Conservation (phyloP, 2,113 vertebrate species). For the Oreochromis tanganicae region DNA sequence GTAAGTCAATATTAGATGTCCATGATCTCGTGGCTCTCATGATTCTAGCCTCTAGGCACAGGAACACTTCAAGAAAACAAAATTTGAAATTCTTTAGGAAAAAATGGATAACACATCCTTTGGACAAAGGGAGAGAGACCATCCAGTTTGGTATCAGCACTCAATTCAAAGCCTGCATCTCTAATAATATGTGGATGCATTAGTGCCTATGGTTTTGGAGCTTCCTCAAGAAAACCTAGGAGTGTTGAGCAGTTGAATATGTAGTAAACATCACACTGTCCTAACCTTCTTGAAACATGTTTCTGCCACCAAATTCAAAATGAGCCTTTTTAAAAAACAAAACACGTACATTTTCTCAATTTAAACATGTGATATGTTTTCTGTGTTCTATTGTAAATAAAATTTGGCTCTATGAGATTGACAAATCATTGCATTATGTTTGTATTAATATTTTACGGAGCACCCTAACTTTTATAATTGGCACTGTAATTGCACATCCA, state of each 20-base stretch:
- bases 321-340: too few relatives aligned
- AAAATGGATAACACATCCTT: rapidly evolving
- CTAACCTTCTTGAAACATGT: not conserved
- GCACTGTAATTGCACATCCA: not conserved
- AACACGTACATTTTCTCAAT: not conserved
- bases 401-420: not conserved
- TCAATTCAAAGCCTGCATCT: not conserved
- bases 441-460: too few relatives aligned
- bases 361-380: not conserved
- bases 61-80: not conserved
- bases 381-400: not conserved
- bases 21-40: not conserved
- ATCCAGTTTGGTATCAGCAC: not conserved
- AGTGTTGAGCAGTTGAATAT: not conserved
- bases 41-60: not conserved
- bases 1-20: not conserved
- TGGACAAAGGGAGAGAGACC: not conserved
- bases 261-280: not conserved
- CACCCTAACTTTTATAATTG: not conserved
- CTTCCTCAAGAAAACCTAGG: rapidly evolving
- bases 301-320: not conserved
- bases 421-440: too few relatives aligned
- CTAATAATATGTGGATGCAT: not conserved
- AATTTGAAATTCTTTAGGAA: not conserved
- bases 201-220: not conserved